Conservation (phyloP, 1,140 invertebrate genomes). For the Pararge aegeria region DNA sequence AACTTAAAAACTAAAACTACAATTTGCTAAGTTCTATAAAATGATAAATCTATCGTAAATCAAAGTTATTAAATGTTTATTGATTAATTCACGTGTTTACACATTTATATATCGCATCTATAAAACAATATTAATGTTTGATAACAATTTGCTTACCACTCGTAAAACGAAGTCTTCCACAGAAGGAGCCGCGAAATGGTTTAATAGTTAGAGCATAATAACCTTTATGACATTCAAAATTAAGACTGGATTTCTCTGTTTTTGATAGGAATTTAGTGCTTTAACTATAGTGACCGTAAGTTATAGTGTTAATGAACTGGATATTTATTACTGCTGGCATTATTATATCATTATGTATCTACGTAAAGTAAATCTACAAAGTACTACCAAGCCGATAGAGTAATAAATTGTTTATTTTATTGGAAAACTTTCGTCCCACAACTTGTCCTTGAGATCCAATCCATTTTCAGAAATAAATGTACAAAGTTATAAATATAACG, state of each 20-base stretch:
- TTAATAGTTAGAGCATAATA: not conserved
- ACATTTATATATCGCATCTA: slow-evolving; percentile 10
- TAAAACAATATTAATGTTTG: slow-evolving; percentile 16
- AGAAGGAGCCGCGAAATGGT: not conserved
- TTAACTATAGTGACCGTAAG: slow-evolving; percentile 5
- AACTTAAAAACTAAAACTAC: too few species aligned
- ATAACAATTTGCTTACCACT: slow-evolving; percentile 5
- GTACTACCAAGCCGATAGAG: too few species aligned
- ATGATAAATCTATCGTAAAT: too few species aligned
- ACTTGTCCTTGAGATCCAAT: too few species aligned
- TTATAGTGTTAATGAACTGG: slow-evolving; percentile 28
- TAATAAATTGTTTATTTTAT: too few species aligned
- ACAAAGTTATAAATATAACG: too few species aligned
- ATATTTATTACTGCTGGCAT: not conserved
- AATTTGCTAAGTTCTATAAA: too few species aligned
- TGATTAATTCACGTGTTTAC: slow-evolving; percentile 48
- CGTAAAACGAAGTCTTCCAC: not conserved
- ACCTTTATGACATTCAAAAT: not conserved
- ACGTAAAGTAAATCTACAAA: too few species aligned
- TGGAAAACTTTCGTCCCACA: too few species aligned
- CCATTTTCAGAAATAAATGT: too few species aligned
- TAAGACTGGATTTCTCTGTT: not conserved
- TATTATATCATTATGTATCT: too few species aligned
- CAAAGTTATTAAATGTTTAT: slow-evolving; percentile 37
- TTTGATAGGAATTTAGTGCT: not conserved